Evolutionary conservation across 1,140 invertebrate genomes (phyloP).

Genomic region (Parapsyche elsis): DNA sequence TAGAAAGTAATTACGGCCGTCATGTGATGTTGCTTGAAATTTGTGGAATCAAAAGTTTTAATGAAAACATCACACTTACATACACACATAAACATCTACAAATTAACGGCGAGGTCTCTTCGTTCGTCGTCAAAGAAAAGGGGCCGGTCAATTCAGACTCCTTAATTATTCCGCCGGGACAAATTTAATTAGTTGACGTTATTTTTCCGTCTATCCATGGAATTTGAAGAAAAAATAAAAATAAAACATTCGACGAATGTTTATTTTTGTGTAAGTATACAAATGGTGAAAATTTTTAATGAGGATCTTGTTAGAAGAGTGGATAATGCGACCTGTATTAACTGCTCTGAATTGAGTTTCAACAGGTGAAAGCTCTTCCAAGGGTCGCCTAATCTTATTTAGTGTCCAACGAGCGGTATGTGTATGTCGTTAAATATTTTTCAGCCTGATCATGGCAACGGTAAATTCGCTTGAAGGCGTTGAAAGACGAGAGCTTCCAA

Average conservation of each 20-base stretch:
- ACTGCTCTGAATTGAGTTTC: no score
- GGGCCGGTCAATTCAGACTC: background rate
- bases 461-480: background rate
- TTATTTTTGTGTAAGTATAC: no score
- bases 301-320: no score
- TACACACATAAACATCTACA: background rate
- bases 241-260: no score
- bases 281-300: no score
- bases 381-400: no score
- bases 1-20: constrained; percentile 39
- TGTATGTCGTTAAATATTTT: no score
- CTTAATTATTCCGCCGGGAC: constrained; percentile 13
- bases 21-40: constrained; percentile 33
- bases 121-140: constrained; percentile 6
- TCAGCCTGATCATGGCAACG: no score
- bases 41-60: constrained; percentile 38
- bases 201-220: background rate
- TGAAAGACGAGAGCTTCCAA: background rate
- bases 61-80: constrained; percentile 38
- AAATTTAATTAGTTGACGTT: constrained; percentile 16
- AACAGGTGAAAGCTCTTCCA: no score
- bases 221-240: background rate
- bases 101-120: background rate
- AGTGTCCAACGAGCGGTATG: no score
- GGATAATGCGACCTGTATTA: no score